Base-by-base conservation (phyloP, 2,113 vertebrate genomes). In the Addax nasomaculatus region DNA sequence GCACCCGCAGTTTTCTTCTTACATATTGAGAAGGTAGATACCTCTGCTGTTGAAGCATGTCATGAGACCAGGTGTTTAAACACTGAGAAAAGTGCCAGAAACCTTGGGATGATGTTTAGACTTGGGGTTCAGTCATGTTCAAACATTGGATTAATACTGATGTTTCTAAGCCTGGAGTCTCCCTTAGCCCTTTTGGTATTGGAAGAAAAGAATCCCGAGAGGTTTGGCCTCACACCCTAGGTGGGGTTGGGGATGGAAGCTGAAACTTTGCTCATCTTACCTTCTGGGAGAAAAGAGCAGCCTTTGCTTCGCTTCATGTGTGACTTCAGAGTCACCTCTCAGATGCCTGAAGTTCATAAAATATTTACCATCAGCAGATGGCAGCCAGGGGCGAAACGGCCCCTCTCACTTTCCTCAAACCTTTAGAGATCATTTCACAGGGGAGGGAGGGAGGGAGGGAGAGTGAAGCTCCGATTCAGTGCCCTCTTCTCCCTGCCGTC, bases 321-420 rank as follows among this genome's bases (percentile, higher is more conserved):
- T 93, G 76, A 97, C 43, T 7, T 67, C 76, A 73, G 80, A 93
- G 55, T 83, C 9, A 16, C 62, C 27, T 95, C 90, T 98, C 94
- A 89, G 89, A 90, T 91, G 85, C 51, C 70, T 13, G 21, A 76
- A 60, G 81, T 83, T 94, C 73, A 97, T 98, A 86, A 97, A 98
- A 89, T 97, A 98, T 98, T 97, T 89, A 98, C 89, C 45, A 76
- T 73, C 78, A 67, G 95, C 97, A 98, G 96, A 95, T 97, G 98
- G 97, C 89, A 83, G 62, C 94, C 27, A 19, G 67, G 43, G 89
- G 67, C 14, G 11, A 95, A 79, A 64, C 2, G 33, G 47, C 76
- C 1, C 0, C 85, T 83, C 53, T 89, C 7, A 3, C 58, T 97
- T 92, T 94, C 55, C 84, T 78, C 29, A 73, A 53, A 51, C 88